Conservation (phyloP, 1,140 invertebrate genomes). For the Acyrthosiphon pisum region DNA sequence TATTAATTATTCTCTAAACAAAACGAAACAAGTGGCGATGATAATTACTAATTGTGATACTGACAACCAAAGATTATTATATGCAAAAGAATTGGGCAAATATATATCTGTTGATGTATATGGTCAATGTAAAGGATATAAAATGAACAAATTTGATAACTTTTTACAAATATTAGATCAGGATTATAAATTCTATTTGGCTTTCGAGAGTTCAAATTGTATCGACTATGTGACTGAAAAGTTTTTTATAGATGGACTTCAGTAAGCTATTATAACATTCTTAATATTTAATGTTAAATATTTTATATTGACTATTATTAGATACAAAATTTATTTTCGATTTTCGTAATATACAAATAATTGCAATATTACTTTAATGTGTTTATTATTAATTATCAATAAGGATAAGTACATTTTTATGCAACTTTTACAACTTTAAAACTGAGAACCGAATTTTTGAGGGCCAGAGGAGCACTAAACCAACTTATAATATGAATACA, state of each 20-base stretch:
- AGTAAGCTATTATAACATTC: slow-evolving; percentile 69
- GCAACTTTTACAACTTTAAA: too few relatives aligned
- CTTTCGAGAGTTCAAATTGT: slow-evolving; percentile 97
- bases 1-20: slow-evolving; percentile 84
- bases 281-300: neutral
- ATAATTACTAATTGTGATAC: slow-evolving; percentile 96
- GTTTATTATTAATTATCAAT: too few relatives aligned
- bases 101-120: slow-evolving; percentile 93
- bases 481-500: too few relatives aligned
- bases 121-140: slow-evolving; percentile 85
- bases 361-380: too few relatives aligned
- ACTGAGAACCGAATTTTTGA: too few relatives aligned
- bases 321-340: too few relatives aligned
- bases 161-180: slow-evolving; percentile 91
- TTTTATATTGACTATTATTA: too few relatives aligned
- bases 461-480: too few relatives aligned
- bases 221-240: slow-evolving; percentile 97
- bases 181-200: slow-evolving; percentile 97
- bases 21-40: slow-evolving; percentile 96
- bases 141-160: slow-evolving; percentile 80
- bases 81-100: slow-evolving; percentile 85
- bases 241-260: slow-evolving; percentile 91
- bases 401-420: too few relatives aligned
- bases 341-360: too few relatives aligned
- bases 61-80: slow-evolving; percentile 84